phyloP scores from a whole-genome alignment of 2,113 vertebrate species.

The Alectura lathami region DNA sequence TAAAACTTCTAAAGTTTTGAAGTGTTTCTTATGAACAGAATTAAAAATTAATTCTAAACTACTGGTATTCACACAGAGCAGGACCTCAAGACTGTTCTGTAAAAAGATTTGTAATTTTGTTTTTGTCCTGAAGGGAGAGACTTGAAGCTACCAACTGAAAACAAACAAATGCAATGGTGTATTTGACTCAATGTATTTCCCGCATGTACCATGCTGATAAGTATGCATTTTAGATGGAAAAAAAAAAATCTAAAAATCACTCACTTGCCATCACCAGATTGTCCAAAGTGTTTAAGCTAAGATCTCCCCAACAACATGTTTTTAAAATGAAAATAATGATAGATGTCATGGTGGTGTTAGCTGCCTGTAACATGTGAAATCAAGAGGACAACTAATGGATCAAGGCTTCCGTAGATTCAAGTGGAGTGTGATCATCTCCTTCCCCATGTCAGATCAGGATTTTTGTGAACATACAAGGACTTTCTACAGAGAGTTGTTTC shows the following conservation, averaged over 20 bases:
- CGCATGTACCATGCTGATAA: not conserved
- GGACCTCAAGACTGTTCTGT: not conserved
- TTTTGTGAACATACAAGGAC: not conserved
- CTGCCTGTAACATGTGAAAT: not conserved
- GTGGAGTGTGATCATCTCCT: not conserved
- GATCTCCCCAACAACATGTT: not conserved
- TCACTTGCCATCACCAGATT: not conserved
- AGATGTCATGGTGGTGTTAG: not conserved
- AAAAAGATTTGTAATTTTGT: not conserved
- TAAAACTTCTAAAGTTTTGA: not conserved
- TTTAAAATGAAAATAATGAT: not conserved
- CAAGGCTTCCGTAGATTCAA: not conserved
- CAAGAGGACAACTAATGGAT: not conserved
- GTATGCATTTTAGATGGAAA: not conserved
- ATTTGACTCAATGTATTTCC: not conserved
- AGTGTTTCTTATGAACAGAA: not conserved
- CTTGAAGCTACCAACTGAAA: not conserved
- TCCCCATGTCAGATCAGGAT: not conserved
- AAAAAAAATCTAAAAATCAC: not conserved
- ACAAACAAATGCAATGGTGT: not conserved
- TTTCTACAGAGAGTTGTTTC: not conserved
- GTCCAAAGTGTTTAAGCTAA: not conserved
- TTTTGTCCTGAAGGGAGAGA: not conserved
- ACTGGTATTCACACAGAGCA: not conserved
- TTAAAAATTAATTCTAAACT: not conserved